Evolutionary conservation across 1,140 invertebrate species (phyloP).

Genomic region (Heliconius eleuchia): DNA sequence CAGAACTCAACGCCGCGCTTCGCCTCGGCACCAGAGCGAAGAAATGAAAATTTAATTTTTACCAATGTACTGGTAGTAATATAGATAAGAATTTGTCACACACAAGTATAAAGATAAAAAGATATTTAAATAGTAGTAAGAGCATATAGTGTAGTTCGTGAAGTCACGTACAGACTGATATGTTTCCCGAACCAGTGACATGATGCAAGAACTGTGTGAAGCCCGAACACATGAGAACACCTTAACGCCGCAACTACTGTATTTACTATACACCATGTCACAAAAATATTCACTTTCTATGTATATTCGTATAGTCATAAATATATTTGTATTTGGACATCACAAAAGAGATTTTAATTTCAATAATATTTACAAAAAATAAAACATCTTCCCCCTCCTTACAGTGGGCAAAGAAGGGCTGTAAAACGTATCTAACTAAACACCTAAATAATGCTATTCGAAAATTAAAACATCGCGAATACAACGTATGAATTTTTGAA

Average conservation of each 20-base stretch:
- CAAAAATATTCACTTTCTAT: conserved; percentile 75
- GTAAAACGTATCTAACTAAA: conserved; percentile 61
- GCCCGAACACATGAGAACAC: conserved; percentile 64
- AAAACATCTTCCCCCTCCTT: conserved; percentile 60
- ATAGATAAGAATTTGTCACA: background rate
- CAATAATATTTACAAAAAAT: conserved; percentile 69
- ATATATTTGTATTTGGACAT: conserved; percentile 77
- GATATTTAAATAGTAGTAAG: background rate
- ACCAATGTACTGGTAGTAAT: background rate
- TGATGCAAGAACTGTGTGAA: conserved; percentile 76
- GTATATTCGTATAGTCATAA: conserved; percentile 70
- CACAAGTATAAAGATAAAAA: background rate
- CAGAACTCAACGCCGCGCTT: too few species aligned
- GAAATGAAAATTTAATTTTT: too few species aligned
- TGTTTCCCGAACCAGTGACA: conserved; percentile 64
- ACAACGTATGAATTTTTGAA: conserved; percentile 15
- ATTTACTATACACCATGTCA: conserved; percentile 74
- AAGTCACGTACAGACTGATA: conserved; percentile 47
- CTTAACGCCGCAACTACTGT: conserved; percentile 53
- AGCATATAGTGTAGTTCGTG: background rate
- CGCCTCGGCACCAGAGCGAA: too few species aligned
- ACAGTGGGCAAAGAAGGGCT: conserved; percentile 63
- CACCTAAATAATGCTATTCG: conserved; percentile 23
- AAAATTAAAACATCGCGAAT: conserved; percentile 19
- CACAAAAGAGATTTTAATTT: conserved; percentile 65